Evolutionary conservation across 2,797 vertebrate species (phyloP).

Genomic region (Rhabdomys pumilio): DNA sequence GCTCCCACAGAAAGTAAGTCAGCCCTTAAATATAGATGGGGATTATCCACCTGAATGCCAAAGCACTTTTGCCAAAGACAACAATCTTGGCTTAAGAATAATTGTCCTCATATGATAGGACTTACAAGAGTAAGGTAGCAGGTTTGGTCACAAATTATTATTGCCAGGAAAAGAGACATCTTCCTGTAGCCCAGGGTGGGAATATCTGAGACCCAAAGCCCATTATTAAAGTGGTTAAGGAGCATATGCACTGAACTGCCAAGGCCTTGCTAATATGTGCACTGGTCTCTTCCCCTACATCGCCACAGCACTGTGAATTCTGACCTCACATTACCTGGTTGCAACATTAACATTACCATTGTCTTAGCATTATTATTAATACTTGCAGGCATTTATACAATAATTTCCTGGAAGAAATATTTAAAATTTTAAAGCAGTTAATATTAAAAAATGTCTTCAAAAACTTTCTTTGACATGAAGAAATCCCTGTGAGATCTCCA

Average conservation of each 20-base stretch:
- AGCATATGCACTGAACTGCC: background rate
- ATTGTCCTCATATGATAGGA: background rate
- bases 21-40: background rate
- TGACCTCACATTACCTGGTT: background rate
- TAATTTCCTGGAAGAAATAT: constrained; percentile 3
- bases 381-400: background rate
- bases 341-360: constrained; percentile 9
- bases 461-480: constrained; percentile 45
- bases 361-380: background rate
- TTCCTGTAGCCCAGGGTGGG: background rate
- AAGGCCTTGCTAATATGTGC: background rate
- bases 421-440: background rate
- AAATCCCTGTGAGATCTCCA: background rate
- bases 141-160: background rate
- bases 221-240: background rate
- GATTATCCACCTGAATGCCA: background rate
- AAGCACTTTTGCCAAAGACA: constrained; percentile 34
- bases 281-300: background rate
- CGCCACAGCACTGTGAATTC: background rate
- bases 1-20: background rate
- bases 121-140: background rate
- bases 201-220: background rate
- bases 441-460: background rate
- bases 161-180: background rate
- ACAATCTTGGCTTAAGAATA: constrained; percentile 8